A percentile compares a stretch with the other conserved stretches of the same genome.
These are phyloP conservation scores for Lepidiolamprologus cunningtoni DNA, from an alignment of 2,113 vertebrate species.

Conservation along the genomic window DNA sequence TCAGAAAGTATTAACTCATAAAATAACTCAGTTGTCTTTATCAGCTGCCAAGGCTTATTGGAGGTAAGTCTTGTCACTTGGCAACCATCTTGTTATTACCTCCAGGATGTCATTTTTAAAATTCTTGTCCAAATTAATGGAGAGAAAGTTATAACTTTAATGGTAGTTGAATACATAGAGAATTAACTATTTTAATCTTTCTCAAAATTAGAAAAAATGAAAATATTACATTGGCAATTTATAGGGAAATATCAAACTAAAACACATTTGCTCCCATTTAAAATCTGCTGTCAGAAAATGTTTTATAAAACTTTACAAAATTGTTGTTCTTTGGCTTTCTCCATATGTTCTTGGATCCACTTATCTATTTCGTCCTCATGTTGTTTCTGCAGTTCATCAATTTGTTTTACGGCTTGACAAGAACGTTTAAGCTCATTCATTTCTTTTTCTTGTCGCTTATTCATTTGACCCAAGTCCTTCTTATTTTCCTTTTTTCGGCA, in stretches of 20 bases:
- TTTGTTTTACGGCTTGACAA: background rate
- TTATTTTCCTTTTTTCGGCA: background rate
- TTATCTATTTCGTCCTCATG: background rate
- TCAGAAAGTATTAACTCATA: no score
- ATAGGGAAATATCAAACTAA: background rate
- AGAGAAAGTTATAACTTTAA: background rate
- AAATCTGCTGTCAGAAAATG: background rate
- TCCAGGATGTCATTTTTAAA: background rate
- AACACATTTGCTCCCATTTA: background rate
- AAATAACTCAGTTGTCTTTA: no score
- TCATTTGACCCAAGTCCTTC: background rate
- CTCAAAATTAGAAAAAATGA: background rate
- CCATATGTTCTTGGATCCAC: background rate
- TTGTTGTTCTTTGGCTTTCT: background rate
- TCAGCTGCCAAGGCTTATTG: background rate
- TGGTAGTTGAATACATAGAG: background rate
- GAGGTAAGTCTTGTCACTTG: background rate
- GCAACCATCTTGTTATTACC: background rate
- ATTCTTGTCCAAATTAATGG: background rate
- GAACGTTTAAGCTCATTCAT: background rate
- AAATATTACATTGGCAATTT: background rate
- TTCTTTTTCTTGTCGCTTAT: background rate
- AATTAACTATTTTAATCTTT: background rate
- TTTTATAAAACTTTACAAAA: background rate
- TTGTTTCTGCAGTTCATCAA: background rate